phyloP scores from a whole-genome alignment of 2,888 invertebrate genomes.

The Cheilosia pagana region DNA sequence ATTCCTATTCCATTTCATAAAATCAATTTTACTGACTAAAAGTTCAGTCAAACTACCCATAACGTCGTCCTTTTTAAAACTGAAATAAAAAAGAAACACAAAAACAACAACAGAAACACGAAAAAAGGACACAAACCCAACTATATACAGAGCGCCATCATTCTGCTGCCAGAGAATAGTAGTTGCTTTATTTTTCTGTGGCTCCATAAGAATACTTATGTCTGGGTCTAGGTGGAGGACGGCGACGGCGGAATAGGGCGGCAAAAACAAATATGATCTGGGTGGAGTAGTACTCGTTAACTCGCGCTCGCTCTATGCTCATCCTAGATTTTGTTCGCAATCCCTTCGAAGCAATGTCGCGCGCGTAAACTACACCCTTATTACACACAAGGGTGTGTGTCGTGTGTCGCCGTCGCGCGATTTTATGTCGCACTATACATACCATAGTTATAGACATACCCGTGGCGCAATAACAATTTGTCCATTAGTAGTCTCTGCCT shows the following conservation, averaged over 20 bases:
- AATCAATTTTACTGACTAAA: constrained; percentile 73
- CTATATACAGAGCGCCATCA: constrained; percentile 47
- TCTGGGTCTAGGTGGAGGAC: constrained; percentile 41
- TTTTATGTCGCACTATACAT: constrained; percentile 1
- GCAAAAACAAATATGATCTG: constrained; percentile 57
- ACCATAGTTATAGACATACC: not conserved
- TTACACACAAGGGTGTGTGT: constrained; percentile 66
- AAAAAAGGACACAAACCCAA: constrained; percentile 35
- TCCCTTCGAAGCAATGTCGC: constrained; percentile 49
- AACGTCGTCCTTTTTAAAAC: constrained; percentile 48
- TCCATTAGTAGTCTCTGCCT: constrained; percentile 42
- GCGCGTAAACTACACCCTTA: constrained; percentile 73
- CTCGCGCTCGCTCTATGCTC: constrained; percentile 36
- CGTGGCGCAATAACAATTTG: constrained; percentile 60
- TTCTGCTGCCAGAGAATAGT: constrained; percentile 55
- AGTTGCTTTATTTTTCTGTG: constrained; percentile 64
- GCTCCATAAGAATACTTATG: constrained; percentile 69
- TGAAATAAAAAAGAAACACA: constrained; percentile 24
- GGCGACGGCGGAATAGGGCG: constrained; percentile 16
- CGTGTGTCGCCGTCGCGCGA: constrained; percentile 34
- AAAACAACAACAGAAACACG: constrained; percentile 39
- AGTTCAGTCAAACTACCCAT: constrained; percentile 71
- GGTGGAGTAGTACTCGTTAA: constrained; percentile 63
- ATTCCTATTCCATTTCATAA: constrained; percentile 66
- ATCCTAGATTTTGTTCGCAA: constrained; percentile 45